Conservation (phyloP, 2,797 vertebrate genomes). For the Lutjanus argentimaculatus region DNA sequence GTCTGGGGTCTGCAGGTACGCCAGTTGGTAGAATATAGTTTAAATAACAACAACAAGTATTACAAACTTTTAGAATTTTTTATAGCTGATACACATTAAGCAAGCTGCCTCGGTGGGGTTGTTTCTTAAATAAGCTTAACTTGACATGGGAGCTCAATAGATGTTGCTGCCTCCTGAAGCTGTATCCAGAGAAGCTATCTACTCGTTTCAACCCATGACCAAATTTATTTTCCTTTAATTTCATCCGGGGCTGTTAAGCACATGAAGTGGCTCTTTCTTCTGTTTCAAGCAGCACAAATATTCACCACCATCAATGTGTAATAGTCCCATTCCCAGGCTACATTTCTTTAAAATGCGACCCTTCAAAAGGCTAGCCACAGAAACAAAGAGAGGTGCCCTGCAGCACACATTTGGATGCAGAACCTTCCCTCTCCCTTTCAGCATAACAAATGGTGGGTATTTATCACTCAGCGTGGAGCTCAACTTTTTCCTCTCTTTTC, state of each 20-base stretch:
- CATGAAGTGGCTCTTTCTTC: conserved; percentile 4
- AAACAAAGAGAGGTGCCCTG: conserved; percentile 76
- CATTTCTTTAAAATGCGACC: conserved; percentile 54
- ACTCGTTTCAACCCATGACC: conserved; percentile 5
- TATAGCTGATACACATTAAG: not conserved
- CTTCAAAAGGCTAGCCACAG: conserved; percentile 61
- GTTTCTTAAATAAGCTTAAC: conserved; percentile 3
- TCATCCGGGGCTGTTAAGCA: not conserved
- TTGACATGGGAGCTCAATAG: conserved; percentile 6
- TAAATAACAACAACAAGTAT: no score
- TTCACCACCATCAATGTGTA: conserved; percentile 29
- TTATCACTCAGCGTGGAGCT: conserved; percentile 81
- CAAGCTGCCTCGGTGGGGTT: not conserved
- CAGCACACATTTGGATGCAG: conserved; percentile 80
- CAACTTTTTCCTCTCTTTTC: conserved; percentile 66
- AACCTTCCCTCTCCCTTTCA: conserved; percentile 63
- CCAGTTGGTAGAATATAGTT: no score
- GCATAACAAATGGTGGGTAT: conserved; percentile 81
- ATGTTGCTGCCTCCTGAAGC: not conserved
- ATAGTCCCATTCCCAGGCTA: conserved; percentile 12
- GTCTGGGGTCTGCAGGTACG: no score
- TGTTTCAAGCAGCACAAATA: conserved; percentile 15
- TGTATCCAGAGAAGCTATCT: not conserved
- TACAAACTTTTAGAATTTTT: not conserved
- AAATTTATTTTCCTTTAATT: not conserved